Evolutionary conservation across 2,888 invertebrate genomes (phyloP).

Genomic region (Strigamia transsilvanica): DNA sequence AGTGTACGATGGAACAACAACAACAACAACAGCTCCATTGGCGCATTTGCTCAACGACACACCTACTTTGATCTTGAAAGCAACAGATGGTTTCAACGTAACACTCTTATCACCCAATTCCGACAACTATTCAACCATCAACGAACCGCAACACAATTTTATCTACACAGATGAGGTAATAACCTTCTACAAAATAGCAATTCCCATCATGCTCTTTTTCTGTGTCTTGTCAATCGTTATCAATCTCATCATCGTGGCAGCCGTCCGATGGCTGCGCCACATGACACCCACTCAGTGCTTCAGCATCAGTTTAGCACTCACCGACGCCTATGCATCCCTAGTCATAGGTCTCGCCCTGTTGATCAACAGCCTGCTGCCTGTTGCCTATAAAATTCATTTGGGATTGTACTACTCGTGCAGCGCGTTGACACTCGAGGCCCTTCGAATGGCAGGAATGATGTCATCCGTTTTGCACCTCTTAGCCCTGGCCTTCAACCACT

Average conservation of each 20-base stretch:
- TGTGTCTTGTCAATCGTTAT: constrained; percentile 69
- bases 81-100: neutral
- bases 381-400: constrained; percentile 60
- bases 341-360: constrained; percentile 68
- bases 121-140: neutral
- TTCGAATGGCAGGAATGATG: constrained; percentile 70
- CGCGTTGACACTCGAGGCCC: constrained; percentile 63
- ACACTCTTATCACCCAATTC: neutral
- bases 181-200: constrained; percentile 60
- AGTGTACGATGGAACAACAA: neutral
- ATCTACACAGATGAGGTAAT: neutral
- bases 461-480: constrained; percentile 72
- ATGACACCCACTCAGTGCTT: constrained; percentile 70
- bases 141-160: neutral
- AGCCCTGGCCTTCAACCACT: constrained; percentile 73
- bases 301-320: constrained; percentile 70
- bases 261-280: constrained; percentile 69
- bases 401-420: constrained; percentile 62
- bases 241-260: constrained; percentile 69
- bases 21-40: neutral
- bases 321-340: constrained; percentile 70
- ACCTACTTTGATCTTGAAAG: neutral
- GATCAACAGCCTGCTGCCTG: constrained; percentile 68
- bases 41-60: neutral
- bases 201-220: constrained; percentile 65